A percentile compares a stretch with the other conserved stretches of the same genome.
Evolutionary conservation across 2,888 invertebrate genomes (phyloP).

Genomic region (Pogonocherus hispidulus): DNA sequence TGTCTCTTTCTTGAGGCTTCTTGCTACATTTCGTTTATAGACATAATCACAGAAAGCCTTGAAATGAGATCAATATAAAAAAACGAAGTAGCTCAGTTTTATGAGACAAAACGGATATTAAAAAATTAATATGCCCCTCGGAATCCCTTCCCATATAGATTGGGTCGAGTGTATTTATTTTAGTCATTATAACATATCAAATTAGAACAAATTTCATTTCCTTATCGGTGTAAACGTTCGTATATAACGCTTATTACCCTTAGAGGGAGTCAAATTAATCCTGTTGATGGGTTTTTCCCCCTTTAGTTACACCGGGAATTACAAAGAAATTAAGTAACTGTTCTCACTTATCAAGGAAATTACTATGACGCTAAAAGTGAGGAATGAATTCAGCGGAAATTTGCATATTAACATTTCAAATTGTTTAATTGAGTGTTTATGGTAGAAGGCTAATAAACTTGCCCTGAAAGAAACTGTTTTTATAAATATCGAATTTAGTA

Average conservation of each 20-base stretch:
- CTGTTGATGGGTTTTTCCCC: conserved; percentile 46
- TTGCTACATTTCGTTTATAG: too few relatives aligned
- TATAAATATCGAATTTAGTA: too few relatives aligned
- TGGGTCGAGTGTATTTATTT: too few relatives aligned
- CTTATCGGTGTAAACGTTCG: background rate
- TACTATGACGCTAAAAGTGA: background rate
- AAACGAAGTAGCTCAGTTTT: too few relatives aligned
- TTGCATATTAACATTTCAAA: background rate
- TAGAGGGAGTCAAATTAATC: conserved; percentile 38
- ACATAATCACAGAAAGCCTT: too few relatives aligned
- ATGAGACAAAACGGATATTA: too few relatives aligned
- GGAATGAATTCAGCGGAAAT: conserved; percentile 14
- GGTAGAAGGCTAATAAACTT: background rate
- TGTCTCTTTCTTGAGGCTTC: too few relatives aligned
- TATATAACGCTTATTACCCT: conserved; percentile 16
- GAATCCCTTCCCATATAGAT: too few relatives aligned
- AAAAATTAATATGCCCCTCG: too few relatives aligned
- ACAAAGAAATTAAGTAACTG: conserved; percentile 44
- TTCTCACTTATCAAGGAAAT: conserved; percentile 18
- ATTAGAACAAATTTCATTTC: background rate
- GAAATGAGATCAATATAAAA: too few relatives aligned
- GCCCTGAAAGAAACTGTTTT: too few relatives aligned
- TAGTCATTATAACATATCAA: background rate
- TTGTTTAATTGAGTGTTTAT: background rate
- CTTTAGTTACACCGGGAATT: conserved; percentile 36